Evolutionary conservation across 2,888 invertebrate genomes (phyloP).

Genomic region (Bruchidius siliquastri): DNA sequence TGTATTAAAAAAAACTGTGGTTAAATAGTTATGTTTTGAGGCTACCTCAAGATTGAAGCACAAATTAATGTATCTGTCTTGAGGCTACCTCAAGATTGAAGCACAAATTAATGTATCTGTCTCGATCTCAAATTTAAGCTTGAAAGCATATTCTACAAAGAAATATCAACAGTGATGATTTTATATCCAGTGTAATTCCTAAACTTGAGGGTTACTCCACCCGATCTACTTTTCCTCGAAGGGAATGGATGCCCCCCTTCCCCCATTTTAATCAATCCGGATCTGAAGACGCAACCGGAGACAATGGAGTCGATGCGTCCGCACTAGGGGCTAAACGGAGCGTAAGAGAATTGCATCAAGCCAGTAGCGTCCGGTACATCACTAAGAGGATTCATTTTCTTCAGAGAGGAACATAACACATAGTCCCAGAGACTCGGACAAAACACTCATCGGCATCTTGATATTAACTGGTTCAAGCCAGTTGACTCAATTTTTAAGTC

Average conservation of each 20-base stretch:
- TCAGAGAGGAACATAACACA: no score
- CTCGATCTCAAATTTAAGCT: neutral
- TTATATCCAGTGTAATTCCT: neutral
- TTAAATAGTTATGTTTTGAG: no score
- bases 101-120: no score
- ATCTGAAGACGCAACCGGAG: neutral
- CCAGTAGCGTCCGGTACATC: neutral
- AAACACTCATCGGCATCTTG: no score
- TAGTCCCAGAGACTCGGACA: no score
- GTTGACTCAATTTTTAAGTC: no score
- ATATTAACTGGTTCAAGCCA: no score
- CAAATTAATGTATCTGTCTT: no score
- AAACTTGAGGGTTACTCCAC: neutral
- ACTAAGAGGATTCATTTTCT: no score
- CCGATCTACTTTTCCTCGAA: neutral
- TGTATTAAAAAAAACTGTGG: no score
- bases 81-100: no score
- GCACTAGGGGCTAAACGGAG: neutral
- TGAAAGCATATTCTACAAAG: neutral
- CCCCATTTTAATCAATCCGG: slow-evolving; percentile 21
- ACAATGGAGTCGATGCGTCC: neutral
- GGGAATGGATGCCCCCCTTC: slow-evolving; percentile 9
- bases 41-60: no score
- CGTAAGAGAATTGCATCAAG: neutral
- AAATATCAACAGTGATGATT: neutral